Evolutionary conservation across 2,888 invertebrate species (phyloP).

Genomic region (Orthosia gothica): DNA sequence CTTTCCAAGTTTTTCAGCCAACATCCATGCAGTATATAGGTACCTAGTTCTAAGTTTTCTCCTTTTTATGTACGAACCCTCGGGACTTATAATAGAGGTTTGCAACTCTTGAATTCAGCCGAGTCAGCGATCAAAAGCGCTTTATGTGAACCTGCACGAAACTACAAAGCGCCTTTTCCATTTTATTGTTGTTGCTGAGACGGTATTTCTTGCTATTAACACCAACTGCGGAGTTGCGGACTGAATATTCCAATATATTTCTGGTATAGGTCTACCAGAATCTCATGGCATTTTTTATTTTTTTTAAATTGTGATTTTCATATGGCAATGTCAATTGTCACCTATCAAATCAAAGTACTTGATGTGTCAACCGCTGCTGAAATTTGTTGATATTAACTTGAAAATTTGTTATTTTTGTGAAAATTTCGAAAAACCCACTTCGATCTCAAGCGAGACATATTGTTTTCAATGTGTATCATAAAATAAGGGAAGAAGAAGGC

Average conservation of each 20-base stretch:
- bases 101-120: slow-evolving; percentile 9
- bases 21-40: background rate
- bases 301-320: too few species aligned
- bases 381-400: too few species aligned
- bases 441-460: too few species aligned
- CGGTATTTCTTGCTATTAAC: slow-evolving; percentile 35
- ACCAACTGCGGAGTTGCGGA: background rate
- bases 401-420: too few species aligned
- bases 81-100: background rate
- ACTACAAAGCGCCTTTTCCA: slow-evolving; percentile 36
- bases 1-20: background rate
- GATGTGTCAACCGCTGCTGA: too few species aligned
- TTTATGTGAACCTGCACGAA: background rate
- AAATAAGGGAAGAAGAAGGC: too few species aligned
- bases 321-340: too few species aligned
- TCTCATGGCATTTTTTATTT: too few species aligned
- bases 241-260: slow-evolving; percentile 3
- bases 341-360: too few species aligned
- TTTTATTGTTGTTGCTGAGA: slow-evolving; percentile 11
- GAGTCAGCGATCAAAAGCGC: slow-evolving; percentile 21
- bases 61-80: background rate
- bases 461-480: too few species aligned
- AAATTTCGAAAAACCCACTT: too few species aligned
- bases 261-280: too few species aligned
- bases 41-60: background rate